Evolutionary conservation across 2,888 invertebrate species (phyloP).

Genomic region (Tinea semifulvella): DNA sequence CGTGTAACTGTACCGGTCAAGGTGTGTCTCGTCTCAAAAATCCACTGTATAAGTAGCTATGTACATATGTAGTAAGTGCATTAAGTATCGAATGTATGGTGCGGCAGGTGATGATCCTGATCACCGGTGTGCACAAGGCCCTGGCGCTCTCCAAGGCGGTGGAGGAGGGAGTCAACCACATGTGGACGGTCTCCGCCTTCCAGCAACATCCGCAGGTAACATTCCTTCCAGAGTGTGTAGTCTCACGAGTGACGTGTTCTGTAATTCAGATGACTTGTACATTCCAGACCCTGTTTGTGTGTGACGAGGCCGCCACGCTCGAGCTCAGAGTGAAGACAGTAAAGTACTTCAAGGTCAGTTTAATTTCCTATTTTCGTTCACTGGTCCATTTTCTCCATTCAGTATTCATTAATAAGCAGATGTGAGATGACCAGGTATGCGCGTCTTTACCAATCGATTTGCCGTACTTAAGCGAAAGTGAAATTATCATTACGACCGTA

Average conservation of each 20-base stretch:
- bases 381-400: not conserved
- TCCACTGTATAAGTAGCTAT: no score
- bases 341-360: slow-evolving; percentile 94
- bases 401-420: not conserved
- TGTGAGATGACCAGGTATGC: not conserved
- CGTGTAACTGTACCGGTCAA: no score
- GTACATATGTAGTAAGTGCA: no score
- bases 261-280: no score
- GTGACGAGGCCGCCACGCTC: slow-evolving; percentile 97
- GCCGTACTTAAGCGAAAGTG: no score
- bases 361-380: not conserved
- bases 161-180: slow-evolving; percentile 98
- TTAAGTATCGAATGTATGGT: no score
- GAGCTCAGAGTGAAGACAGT: slow-evolving; percentile 98
- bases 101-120: slow-evolving; percentile 91
- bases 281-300: slow-evolving; percentile 85
- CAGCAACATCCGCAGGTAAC: slow-evolving; percentile 81
- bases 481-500: no score
- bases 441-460: not conserved
- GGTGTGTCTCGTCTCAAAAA: no score
- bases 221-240: not conserved
- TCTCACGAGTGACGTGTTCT: no score
- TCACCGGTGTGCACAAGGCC: slow-evolving; percentile 96
- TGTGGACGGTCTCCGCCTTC: slow-evolving; percentile 99
- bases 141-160: slow-evolving; percentile 97